A percentile compares a stretch with the other conserved stretches of the same genome.
phyloP scores from a whole-genome alignment of 2,888 invertebrate genomes.

The Acronicta aceris region DNA sequence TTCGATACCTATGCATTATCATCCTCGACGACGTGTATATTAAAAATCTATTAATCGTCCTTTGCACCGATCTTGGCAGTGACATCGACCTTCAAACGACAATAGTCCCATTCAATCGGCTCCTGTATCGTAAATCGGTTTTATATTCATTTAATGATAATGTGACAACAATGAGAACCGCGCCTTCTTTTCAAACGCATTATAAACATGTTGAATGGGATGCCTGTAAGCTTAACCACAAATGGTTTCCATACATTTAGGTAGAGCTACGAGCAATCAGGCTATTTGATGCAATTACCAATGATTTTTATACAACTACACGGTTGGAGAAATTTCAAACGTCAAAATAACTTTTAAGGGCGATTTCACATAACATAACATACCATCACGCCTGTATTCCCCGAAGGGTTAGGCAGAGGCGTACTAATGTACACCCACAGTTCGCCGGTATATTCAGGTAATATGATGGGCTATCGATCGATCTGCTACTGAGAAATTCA shows the following conservation, averaged over 20 bases:
- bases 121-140: conserved; percentile 74
- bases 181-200: conserved; percentile 73
- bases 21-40: not conserved
- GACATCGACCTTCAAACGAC: conserved; percentile 74
- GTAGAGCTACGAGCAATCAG: conserved; percentile 28
- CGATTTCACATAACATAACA: too few relatives aligned
- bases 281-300: conserved; percentile 12
- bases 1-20: not conserved
- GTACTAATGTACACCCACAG: too few relatives aligned
- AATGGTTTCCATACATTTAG: conserved; percentile 72
- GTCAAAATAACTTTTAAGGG: too few relatives aligned
- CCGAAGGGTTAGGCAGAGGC: too few relatives aligned
- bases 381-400: too few relatives aligned
- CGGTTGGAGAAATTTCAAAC: too few relatives aligned
- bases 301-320: too few relatives aligned
- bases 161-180: conserved; percentile 72
- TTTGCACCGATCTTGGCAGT: conserved; percentile 78
- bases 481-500: too few relatives aligned
- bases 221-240: conserved; percentile 67
- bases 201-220: conserved; percentile 69
- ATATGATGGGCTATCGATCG: too few relatives aligned
- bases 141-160: conserved; percentile 81
- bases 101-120: conserved; percentile 74
- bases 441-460: too few relatives aligned
- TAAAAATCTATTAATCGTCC: conserved; percentile 47